A percentile compares a stretch with the other conserved stretches of the same genome.
Evolutionary conservation across 2,888 invertebrate species (phyloP).

Genomic region (Heliconius sara): DNA sequence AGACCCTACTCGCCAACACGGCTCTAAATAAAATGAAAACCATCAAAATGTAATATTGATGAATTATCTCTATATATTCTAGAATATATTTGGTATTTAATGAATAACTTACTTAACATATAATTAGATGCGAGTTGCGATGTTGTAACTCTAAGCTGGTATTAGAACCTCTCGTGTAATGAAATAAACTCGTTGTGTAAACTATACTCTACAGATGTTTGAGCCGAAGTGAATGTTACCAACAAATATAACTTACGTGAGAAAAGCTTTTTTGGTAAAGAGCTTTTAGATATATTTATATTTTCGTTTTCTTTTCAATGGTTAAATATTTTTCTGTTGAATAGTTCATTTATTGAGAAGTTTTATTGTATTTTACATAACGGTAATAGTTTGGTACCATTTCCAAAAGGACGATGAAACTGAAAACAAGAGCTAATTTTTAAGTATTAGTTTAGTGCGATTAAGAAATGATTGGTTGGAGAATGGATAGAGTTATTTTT

Average conservation of each 20-base stretch:
- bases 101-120: background rate
- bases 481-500: too few relatives aligned
- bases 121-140: constrained; percentile 1
- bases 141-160: background rate
- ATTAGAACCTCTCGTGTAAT: background rate
- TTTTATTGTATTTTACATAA: too few relatives aligned
- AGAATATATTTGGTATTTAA: background rate
- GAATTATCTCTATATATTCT: background rate
- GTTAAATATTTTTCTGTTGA: too few relatives aligned
- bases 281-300: background rate
- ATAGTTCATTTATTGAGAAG: too few relatives aligned
- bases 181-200: background rate
- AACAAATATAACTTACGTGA: background rate
- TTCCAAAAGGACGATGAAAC: too few relatives aligned
- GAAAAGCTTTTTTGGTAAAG: background rate
- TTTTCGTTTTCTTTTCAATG: background rate
- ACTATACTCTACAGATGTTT: background rate
- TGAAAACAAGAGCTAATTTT: too few relatives aligned
- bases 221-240: background rate
- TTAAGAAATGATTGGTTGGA: too few relatives aligned
- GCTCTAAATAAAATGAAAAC: too few relatives aligned
- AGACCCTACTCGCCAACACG: too few relatives aligned
- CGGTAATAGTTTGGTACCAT: too few relatives aligned
- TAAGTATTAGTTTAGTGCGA: too few relatives aligned
- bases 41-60: too few relatives aligned